These are phyloP conservation scores for Pongo abelii DNA, from an alignment of 2,113 vertebrate species.

Conservation along the genomic window DNA sequence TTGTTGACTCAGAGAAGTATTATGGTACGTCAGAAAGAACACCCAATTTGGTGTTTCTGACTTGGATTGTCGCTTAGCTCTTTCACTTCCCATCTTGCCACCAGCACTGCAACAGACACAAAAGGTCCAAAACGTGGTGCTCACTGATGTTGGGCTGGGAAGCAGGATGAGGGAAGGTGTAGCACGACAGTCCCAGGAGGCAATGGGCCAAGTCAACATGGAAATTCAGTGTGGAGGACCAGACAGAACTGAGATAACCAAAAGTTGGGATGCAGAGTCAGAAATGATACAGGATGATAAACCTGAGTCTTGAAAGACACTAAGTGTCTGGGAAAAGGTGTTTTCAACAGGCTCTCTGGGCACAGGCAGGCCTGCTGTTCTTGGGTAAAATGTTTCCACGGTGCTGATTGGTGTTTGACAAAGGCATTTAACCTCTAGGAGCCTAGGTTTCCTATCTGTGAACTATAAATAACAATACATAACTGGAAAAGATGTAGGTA, in stretches of 20 bases:
- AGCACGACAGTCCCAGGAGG: neutral
- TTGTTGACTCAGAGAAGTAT: constrained; percentile 15
- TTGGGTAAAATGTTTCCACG: neutral
- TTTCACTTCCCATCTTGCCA: neutral
- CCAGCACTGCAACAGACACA: neutral
- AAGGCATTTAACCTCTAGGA: neutral
- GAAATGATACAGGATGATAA: neutral
- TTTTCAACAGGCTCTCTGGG: neutral
- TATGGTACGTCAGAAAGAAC: neutral
- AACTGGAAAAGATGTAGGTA: neutral
- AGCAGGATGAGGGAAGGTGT: neutral
- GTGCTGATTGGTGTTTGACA: neutral
- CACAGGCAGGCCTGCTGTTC: neutral
- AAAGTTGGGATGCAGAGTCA: neutral
- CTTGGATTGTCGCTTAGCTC: neutral
- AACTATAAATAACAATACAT: neutral
- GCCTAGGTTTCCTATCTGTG: neutral
- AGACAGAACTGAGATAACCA: neutral
- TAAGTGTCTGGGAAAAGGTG: neutral
- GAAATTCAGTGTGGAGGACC: neutral
- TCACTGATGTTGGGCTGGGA: neutral
- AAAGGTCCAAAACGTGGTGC: neutral
- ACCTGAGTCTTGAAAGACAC: neutral
- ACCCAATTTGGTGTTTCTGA: neutral
- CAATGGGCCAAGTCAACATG: neutral